Percentiles rank a stretch among this genome's conserved stretches.
Evolutionary conservation across 2,888 invertebrate species (phyloP).

Genomic region (Pristionchus mayeri): DNA sequence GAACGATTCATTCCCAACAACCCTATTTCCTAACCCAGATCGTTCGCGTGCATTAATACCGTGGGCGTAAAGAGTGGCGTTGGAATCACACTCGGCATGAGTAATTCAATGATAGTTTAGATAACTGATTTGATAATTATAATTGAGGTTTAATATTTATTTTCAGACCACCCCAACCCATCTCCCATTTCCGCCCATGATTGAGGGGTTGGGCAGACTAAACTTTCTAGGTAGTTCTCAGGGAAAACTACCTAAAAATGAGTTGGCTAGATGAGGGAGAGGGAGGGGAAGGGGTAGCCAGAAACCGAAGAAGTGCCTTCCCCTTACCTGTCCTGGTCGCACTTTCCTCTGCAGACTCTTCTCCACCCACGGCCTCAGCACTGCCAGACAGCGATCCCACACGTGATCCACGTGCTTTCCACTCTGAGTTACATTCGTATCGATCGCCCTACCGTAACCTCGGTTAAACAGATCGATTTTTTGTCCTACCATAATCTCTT

Average conservation of each 20-base stretch:
- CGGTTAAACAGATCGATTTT: background rate
- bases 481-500: background rate
- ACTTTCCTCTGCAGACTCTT: conserved; percentile 86
- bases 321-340: conserved; percentile 87
- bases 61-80: too few species aligned
- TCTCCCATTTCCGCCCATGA: too few species aligned
- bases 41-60: too few species aligned
- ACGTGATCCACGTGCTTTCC: conserved; percentile 96
- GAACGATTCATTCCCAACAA: too few species aligned
- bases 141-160: background rate
- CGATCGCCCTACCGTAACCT: background rate
- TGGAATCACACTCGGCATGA: too few species aligned
- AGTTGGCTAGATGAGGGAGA: too few species aligned
- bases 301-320: too few species aligned
- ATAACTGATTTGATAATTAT: background rate
- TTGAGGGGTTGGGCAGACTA: too few species aligned
- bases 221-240: too few species aligned
- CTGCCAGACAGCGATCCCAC: conserved; percentile 89
- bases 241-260: too few species aligned
- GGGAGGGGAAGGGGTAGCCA: too few species aligned
- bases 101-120: background rate
- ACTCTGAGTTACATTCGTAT: conserved; percentile 81
- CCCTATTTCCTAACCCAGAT: too few species aligned
- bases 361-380: conserved; percentile 80
- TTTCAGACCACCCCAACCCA: background rate